phyloP scores from a whole-genome alignment of 2,797 vertebrate species.

The Gymnopithys bicolor region DNA sequence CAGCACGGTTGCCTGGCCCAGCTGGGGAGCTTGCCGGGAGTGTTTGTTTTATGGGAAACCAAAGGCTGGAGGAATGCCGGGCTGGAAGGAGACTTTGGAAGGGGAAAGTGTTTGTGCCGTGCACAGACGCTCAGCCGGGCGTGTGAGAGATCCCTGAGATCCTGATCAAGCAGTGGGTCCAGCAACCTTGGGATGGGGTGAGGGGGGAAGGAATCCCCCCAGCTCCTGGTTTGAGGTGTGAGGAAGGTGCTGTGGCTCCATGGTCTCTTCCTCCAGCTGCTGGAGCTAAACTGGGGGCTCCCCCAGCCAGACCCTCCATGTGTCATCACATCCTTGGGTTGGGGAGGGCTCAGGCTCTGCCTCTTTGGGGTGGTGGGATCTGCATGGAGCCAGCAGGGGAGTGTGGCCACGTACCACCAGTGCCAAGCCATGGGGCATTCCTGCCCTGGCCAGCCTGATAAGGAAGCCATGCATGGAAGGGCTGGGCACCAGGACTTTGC shows the following conservation, averaged over 20 bases:
- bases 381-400: fast-evolving
- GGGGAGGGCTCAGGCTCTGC: neutral
- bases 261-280: neutral
- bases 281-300: neutral
- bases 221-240: fast-evolving
- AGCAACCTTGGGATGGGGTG: neutral
- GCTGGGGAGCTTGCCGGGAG: conserved; percentile 46
- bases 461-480: fast-evolving
- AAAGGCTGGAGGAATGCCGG: conserved; percentile 35
- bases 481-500: neutral
- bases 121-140: neutral
- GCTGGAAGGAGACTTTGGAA: neutral
- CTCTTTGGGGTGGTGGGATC: neutral
- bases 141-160: neutral
- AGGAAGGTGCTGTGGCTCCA: neutral
- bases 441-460: fast-evolving
- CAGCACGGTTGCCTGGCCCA: conserved; percentile 39
- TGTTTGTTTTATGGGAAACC: conserved; percentile 48
- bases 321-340: fast-evolving
- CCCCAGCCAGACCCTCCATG: fast-evolving
- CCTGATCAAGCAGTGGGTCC: neutral
- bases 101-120: neutral
- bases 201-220: neutral
- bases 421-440: fast-evolving
- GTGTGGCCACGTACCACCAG: fast-evolving